Evolutionary conservation across 2,888 invertebrate genomes (phyloP).

Genomic region (Metopia argyrocephala): DNA sequence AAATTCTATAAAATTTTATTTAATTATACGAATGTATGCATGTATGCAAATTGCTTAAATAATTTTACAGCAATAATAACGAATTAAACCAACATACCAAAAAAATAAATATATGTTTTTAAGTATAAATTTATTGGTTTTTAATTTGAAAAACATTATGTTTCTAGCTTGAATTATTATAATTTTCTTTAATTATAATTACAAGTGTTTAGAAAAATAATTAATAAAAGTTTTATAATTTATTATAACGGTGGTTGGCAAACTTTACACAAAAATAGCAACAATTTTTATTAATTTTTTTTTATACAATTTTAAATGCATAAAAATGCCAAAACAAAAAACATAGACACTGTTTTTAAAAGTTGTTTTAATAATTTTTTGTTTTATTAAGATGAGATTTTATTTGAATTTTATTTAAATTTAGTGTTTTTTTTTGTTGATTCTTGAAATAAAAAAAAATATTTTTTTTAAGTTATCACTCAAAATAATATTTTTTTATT

Average conservation of each 20-base stretch:
- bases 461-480: not conserved
- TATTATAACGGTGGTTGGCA: not conserved
- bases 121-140: conserved; percentile 28
- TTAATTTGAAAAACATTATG: conserved; percentile 8
- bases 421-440: conserved; percentile 1
- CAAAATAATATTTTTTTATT: not conserved
- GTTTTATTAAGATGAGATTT: conserved; percentile 12
- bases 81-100: not conserved
- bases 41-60: not conserved
- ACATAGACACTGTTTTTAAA: too few relatives aligned
- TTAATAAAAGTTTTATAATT: not conserved
- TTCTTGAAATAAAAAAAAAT: conserved; percentile 2
- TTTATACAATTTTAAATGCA: too few relatives aligned
- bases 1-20: conserved; percentile 11
- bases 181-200: not conserved
- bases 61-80: not conserved
- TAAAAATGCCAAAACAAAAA: too few relatives aligned
- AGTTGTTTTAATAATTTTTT: not conserved
- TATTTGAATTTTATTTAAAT: conserved; percentile 14
- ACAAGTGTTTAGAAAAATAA: not conserved
- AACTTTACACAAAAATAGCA: too few relatives aligned
- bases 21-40: conserved; percentile 10
- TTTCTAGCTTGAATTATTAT: not conserved
- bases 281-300: not conserved
- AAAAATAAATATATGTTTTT: too few relatives aligned